A percentile compares a stretch with the other conserved stretches of the same genome.
Evolutionary conservation across 1,140 invertebrate species (phyloP).

Genomic region (Oedothorax gibbosus): DNA sequence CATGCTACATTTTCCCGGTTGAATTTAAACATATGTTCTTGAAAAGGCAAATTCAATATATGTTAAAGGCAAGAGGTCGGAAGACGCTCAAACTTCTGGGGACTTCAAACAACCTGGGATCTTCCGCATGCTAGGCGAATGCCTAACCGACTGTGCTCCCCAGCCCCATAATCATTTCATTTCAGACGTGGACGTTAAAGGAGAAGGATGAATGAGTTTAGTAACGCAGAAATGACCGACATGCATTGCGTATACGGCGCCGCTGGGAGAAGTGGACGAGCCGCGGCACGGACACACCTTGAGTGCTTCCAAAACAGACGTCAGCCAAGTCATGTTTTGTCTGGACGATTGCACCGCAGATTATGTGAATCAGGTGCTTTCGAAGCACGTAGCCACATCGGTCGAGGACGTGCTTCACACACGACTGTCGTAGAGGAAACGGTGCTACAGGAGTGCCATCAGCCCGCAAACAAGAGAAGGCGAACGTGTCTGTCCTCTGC

Average conservation of each 20-base stretch:
- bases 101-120: no score
- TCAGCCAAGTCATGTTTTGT: slow-evolving; percentile 12
- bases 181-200: background rate
- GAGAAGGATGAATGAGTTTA: slow-evolving; percentile 18
- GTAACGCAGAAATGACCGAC: slow-evolving; percentile 29
- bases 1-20: no score
- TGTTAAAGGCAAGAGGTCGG: no score
- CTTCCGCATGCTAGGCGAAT: no score
- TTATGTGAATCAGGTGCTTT: background rate
- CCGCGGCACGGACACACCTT: background rate
- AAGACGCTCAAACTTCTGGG: no score
- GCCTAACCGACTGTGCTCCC: no score
- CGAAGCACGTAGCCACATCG: background rate
- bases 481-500: no score
- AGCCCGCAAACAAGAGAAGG: no score
- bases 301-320: slow-evolving; percentile 22
- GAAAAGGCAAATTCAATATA: no score
- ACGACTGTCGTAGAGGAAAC: slow-evolving; percentile 6
- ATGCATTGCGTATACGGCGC: slow-evolving; percentile 30
- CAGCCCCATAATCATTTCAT: no score
- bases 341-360: slow-evolving; percentile 16
- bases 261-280: background rate
- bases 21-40: no score
- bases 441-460: background rate
- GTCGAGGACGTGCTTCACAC: slow-evolving; percentile 5